Evolutionary conservation across 1,140 invertebrate genomes (phyloP).

Genomic region (Achroia grisella): DNA sequence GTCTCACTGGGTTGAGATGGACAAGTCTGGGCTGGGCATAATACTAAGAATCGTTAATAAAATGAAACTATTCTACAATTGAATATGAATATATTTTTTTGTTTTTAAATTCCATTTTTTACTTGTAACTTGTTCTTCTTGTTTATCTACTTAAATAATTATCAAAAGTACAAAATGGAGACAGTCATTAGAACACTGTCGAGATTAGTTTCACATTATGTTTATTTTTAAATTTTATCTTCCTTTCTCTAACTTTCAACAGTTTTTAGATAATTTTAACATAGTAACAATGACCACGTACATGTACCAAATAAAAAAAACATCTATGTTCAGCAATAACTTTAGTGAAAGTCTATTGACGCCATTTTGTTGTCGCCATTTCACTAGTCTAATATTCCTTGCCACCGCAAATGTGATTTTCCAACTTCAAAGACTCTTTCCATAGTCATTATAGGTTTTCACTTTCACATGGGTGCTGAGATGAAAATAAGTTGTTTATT

Average conservation of each 20-base stretch:
- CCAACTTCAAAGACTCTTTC: not conserved
- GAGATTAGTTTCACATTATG: no score
- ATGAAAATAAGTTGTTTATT: not conserved
- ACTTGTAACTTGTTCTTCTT: no score
- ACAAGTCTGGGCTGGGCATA: no score
- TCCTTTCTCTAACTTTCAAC: not conserved
- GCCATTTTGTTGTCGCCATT: conserved; percentile 2
- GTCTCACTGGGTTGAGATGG: no score
- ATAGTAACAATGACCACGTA: conserved; percentile 1
- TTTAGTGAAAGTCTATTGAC: conserved; percentile 1
- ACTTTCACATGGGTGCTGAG: not conserved
- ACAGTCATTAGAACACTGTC: no score
- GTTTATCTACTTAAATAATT: no score
- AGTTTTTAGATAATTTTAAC: conserved; percentile 2
- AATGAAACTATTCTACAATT: no score
- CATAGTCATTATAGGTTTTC: conserved; percentile 2
- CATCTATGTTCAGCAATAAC: not conserved
- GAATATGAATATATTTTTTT: no score
- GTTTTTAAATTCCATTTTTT: no score
- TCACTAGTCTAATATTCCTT: not conserved
- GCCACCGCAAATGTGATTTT: conserved; percentile 1
- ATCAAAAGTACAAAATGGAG: no score
- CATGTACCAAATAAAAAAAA: conserved; percentile 1
- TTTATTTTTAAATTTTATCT: not conserved
- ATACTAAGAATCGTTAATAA: no score